Conservation (phyloP, 2,888 invertebrate species). For the Leucoma salicis region DNA sequence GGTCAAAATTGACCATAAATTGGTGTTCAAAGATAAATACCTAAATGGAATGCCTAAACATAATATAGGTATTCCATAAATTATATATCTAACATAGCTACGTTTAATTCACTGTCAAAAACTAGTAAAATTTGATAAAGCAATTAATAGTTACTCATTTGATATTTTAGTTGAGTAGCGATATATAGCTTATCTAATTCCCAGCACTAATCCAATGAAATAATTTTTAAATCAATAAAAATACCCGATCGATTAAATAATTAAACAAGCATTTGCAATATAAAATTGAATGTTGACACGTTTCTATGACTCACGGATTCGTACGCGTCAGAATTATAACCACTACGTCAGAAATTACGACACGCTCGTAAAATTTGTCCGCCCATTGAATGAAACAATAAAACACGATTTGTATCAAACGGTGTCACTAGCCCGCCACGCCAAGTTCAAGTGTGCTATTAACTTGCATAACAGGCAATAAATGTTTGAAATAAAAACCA, state of each 20-base stretch:
- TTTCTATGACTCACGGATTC: conserved; percentile 58
- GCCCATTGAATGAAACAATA: conserved; percentile 78
- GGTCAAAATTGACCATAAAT: too few species aligned
- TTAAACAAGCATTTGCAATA: conserved; percentile 21
- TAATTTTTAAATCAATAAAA: conserved; percentile 18
- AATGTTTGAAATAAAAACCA: conserved; percentile 72
- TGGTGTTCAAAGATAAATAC: too few species aligned
- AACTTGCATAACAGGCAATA: conserved; percentile 77
- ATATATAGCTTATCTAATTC: conserved; percentile 30
- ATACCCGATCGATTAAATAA: conserved; percentile 23
- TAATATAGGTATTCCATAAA: too few species aligned
- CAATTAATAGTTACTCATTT: too few species aligned
- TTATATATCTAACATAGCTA: too few species aligned
- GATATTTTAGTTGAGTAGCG: too few species aligned
- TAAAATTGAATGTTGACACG: conserved; percentile 58
- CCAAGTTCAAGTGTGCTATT: conserved; percentile 79
- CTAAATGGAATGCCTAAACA: too few species aligned
- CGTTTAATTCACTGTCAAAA: too few species aligned
- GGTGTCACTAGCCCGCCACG: conserved; percentile 70
- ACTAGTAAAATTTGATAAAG: too few species aligned
- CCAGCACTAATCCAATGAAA: conserved; percentile 19
- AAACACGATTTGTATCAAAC: conserved; percentile 77
- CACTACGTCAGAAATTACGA: conserved; percentile 71
- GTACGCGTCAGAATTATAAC: conserved; percentile 61
- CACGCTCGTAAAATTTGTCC: conserved; percentile 73